Conservation (phyloP, 2,888 invertebrate genomes). For the Phalera bucephala region DNA sequence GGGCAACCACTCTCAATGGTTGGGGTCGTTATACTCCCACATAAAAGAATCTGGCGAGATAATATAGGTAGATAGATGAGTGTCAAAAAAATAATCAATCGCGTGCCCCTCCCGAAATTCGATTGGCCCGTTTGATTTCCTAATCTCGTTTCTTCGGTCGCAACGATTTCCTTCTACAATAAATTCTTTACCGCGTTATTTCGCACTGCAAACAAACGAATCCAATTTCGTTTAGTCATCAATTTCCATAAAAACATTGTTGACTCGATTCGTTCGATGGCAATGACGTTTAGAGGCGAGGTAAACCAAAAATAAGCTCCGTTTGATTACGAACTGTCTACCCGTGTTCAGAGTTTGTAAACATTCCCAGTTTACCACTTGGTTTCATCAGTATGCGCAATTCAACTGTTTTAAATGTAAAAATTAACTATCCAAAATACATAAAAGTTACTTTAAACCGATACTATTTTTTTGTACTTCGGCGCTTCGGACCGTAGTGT, state of each 20-base stretch:
- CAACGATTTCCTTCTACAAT: slow-evolving; percentile 33
- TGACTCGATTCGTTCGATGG: slow-evolving; percentile 25
- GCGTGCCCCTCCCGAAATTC: slow-evolving; percentile 5
- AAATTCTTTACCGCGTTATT: slow-evolving; percentile 19
- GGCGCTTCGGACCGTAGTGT: no score
- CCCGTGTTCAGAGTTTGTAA: slow-evolving; percentile 15
- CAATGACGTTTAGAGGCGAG: slow-evolving; percentile 13
- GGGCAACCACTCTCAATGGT: no score
- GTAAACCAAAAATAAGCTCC: slow-evolving; percentile 12
- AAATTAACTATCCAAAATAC: no score
- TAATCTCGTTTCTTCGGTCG: slow-evolving; percentile 21
- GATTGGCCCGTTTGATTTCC: slow-evolving; percentile 25
- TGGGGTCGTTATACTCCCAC: no score
- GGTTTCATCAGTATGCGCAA: no score
- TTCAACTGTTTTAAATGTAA: no score
- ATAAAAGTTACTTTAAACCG: no score
- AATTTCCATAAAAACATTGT: slow-evolving; percentile 29
- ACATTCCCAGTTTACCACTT: slow-evolving; percentile 5
- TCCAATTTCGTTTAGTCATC: slow-evolving; percentile 35
- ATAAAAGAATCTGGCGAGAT: no score
- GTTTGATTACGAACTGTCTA: slow-evolving; percentile 1
- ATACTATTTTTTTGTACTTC: no score
- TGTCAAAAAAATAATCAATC: slow-evolving; percentile 6
- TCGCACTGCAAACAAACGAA: slow-evolving; percentile 36
- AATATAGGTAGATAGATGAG: no score